These are phyloP conservation scores for Tragopan temminckii DNA, from an alignment of 2,797 vertebrate species.

Conservation along the genomic window DNA sequence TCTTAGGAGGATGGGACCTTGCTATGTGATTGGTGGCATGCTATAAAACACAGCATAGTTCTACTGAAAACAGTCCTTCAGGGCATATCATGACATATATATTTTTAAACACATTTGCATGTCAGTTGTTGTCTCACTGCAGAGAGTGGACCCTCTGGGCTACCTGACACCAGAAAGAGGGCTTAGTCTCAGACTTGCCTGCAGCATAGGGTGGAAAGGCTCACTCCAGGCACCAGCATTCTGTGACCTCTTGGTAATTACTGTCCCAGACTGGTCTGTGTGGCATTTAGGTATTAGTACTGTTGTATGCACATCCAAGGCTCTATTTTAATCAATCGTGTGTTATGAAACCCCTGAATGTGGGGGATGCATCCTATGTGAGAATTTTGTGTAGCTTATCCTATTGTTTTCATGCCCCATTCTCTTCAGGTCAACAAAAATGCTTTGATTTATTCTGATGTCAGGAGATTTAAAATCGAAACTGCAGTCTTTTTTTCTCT, in stretches of 20 bases:
- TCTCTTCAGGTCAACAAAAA: not conserved
- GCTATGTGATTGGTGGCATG: rapidly evolving
- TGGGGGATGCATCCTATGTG: not conserved
- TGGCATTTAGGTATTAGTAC: not conserved
- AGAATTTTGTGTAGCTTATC: not conserved
- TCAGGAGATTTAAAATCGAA: not conserved
- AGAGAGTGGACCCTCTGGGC: not conserved
- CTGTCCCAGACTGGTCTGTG: not conserved
- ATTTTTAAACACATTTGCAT: not conserved
- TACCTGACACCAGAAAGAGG: not conserved
- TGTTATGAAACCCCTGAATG: not conserved
- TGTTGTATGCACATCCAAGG: not conserved
- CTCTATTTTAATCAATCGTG: not conserved
- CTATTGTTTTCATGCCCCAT: not conserved
- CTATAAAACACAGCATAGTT: not conserved
- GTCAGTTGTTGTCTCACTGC: not conserved
- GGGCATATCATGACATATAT: not conserved
- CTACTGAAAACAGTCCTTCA: not conserved
- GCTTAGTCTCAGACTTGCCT: not conserved
- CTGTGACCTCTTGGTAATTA: not conserved
- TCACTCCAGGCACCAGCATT: not conserved
- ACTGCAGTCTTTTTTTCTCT: not conserved
- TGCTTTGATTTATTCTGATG: not conserved
- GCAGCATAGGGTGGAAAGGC: not conserved
- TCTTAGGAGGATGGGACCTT: not conserved